Evolutionary conservation across 2,113 vertebrate genomes (phyloP).

Genomic region (Cephalopholis sonnerati): DNA sequence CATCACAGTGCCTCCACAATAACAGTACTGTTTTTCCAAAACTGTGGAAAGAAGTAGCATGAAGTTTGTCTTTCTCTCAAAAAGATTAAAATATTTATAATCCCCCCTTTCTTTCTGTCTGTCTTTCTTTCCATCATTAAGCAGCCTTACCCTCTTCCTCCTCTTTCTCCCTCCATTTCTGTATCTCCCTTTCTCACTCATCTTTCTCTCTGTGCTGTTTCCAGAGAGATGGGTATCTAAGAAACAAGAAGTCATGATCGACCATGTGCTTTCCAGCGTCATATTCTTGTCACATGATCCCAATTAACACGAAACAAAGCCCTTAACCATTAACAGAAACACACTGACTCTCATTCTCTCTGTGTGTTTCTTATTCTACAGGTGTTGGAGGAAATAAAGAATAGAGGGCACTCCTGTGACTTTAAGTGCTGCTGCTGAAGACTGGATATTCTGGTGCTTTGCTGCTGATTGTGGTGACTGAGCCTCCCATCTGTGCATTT

Average conservation of each 20-base stretch:
- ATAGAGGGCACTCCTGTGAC: conserved; percentile 3
- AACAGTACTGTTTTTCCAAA: background rate
- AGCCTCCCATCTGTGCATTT: conserved; percentile 24
- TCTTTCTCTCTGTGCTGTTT: conserved; percentile 29
- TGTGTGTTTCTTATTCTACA: conserved; percentile 54
- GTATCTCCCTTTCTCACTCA: background rate
- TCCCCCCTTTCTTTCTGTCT: background rate
- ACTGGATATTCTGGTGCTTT: conserved; percentile 10
- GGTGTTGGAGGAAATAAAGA: conserved; percentile 42
- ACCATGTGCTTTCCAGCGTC: conserved; percentile 35
- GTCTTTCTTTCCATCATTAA: background rate
- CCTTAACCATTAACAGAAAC: conserved; percentile 11
- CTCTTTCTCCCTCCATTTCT: conserved; percentile 3
- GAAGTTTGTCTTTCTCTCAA: background rate
- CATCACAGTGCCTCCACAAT: conserved; percentile 23
- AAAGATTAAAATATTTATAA: background rate
- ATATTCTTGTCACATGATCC: conserved; percentile 28
- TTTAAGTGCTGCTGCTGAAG: conserved; percentile 14
- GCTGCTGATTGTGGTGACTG: conserved; percentile 25
- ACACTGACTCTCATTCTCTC: conserved; percentile 39
- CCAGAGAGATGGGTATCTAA: conserved; percentile 49
- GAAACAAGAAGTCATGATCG: conserved; percentile 44
- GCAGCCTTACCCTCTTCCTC: background rate
- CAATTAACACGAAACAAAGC: conserved; percentile 16
- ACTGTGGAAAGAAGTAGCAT: conserved; percentile 1